Percentiles rank a stretch among this genome's conserved stretches.
Conservation (phyloP, 2,797 vertebrate genomes). For the Chelidonichthys spinosus region DNA sequence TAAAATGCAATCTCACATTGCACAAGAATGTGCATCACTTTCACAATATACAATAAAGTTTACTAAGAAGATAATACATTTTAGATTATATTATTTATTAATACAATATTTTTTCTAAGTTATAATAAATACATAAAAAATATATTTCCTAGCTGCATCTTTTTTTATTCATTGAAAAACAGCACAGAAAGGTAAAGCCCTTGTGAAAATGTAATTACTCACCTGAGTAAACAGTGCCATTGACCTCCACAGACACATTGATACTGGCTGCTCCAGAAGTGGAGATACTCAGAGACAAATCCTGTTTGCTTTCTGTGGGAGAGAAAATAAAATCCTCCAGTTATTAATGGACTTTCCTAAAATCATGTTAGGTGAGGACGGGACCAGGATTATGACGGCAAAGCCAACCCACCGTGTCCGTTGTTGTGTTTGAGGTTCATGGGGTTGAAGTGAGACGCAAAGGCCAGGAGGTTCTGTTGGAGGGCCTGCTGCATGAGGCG, state of each 20-base stretch:
- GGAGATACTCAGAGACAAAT: slow-evolving; percentile 90
- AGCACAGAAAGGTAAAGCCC: neutral
- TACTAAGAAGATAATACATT: neutral
- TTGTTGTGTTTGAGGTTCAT: slow-evolving; percentile 77
- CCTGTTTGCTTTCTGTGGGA: slow-evolving; percentile 89
- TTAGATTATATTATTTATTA: too few relatives aligned
- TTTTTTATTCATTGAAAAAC: neutral
- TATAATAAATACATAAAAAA: neutral
- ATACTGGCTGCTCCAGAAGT: slow-evolving; percentile 92
- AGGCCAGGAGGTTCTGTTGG: slow-evolving; percentile 92
- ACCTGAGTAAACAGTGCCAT: slow-evolving; percentile 96
- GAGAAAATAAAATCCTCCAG: slow-evolving; percentile 12
- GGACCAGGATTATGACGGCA: neutral
- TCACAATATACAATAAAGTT: neutral
- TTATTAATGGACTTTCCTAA: neutral
- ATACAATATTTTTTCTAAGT: too few relatives aligned
- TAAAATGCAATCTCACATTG: neutral
- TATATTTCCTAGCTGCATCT: neutral
- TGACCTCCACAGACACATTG: slow-evolving; percentile 96
- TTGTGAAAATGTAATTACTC: slow-evolving; percentile 44
- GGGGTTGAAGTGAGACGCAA: slow-evolving; percentile 90
- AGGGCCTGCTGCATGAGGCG: slow-evolving; percentile 94
- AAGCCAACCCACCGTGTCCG: slow-evolving; percentile 71
- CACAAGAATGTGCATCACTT: neutral
- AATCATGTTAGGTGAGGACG: neutral